Base-by-base conservation (phyloP, 37 sponge, comb jelly and placozoan species). In the Beroe ovata region DNA sequence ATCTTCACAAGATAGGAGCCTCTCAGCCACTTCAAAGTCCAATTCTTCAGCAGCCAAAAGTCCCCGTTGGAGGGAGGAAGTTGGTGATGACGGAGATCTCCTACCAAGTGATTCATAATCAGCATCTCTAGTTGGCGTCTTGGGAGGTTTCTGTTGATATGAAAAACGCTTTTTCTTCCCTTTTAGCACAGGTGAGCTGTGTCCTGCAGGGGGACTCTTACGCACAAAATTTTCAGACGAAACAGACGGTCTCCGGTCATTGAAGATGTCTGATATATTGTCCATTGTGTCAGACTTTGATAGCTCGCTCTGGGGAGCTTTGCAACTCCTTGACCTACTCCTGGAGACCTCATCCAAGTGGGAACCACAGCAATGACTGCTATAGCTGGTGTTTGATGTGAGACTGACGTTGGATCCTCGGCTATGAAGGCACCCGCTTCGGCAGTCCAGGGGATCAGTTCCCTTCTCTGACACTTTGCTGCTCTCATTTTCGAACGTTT, bases 251-350 rank as follows among this genome's bases (percentile, higher is more conserved):
- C 26, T 6, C 63, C 34, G 36, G 23, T 25, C 84, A 77, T 42
- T 77, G 0, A 77, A 23, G 54, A 77, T 77, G 2, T 77, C 84
- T 21, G 84, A 77, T 39, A 77, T 77, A 23, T 77, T 19, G 28
- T 77, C 84, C 84, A 77, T 77, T 4, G 84, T 77, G 41, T 77
- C 84, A 77, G 84, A 77, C 38, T 66, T 66, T 4, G 69, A 66
- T 34, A 66, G 18, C 33, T 29, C 16, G 34, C 69, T 66, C 1
- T 30, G 69, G 2, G 69, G 69, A 11, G 54, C 54, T 47, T 47
- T 47, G 54, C 63, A 26, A 23, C 38, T 77, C 47, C 14, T 29
- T 4, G 38, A 36, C 41, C 38, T 77, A 42, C 38, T 36, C 23
- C 84, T 38, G 25, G 84, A 42, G 28, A 32, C 16, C 41, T 77